Evolutionary conservation across 2,113 vertebrate genomes (phyloP).

Genomic region (Sorex fumeus): DNA sequence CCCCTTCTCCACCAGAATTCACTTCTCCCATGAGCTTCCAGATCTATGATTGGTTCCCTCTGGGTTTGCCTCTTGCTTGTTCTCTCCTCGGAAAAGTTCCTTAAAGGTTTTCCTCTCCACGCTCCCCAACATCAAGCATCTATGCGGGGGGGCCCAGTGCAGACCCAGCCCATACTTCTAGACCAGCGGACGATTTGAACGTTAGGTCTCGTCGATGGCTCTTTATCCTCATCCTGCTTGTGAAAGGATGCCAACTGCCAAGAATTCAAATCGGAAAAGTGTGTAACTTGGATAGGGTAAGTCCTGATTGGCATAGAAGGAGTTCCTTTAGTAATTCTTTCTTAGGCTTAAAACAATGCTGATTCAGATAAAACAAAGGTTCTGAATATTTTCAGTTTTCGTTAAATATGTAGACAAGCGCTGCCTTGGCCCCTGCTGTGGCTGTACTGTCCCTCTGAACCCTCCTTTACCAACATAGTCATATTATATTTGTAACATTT

Average conservation of each 20-base stretch:
- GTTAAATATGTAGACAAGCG: neutral
- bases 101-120: neutral
- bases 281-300: neutral
- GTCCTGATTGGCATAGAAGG: neutral
- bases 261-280: neutral
- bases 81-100: neutral
- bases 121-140: neutral
- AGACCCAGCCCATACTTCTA: neutral
- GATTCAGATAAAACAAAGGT: neutral
- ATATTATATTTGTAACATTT: neutral
- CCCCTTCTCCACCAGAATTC: neutral
- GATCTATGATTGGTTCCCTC: no score
- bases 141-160: neutral
- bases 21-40: neutral
- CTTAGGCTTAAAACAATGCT: neutral
- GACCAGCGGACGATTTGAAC: neutral
- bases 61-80: no score
- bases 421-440: no score
- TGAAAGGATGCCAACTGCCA: neutral
- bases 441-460: no score
- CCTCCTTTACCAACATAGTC: neutral
- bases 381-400: neutral
- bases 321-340: slow-evolving; percentile 15
- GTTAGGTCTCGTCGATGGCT: slow-evolving; percentile 18
- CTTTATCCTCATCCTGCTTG: neutral